Evolutionary conservation across 2,888 invertebrate genomes (phyloP).

Genomic region (Hemicrepidius hirtus): DNA sequence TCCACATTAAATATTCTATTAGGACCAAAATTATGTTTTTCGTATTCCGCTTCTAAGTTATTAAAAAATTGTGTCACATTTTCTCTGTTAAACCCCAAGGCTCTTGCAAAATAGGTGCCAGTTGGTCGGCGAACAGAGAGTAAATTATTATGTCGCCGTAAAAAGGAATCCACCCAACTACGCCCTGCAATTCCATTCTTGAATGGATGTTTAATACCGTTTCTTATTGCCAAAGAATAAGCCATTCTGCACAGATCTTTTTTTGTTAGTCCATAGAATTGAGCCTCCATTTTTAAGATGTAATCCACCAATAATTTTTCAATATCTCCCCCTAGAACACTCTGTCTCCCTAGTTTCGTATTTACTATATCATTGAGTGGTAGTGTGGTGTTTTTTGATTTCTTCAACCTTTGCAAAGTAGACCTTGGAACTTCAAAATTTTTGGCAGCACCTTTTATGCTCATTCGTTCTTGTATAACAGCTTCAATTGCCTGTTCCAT

Average conservation of each 20-base stretch:
- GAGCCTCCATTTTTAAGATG: slow-evolving; percentile 20
- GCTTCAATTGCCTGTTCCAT: slow-evolving; percentile 1
- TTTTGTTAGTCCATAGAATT: slow-evolving; percentile 39
- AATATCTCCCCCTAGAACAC: background rate
- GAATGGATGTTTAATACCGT: slow-evolving; percentile 15
- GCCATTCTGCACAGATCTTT: slow-evolving; percentile 37
- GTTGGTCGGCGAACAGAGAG: slow-evolving; percentile 12
- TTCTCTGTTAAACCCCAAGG: slow-evolving; percentile 3
- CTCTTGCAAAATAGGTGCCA: slow-evolving; percentile 4
- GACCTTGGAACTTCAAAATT: background rate
- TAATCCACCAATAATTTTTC: slow-evolving; percentile 10
- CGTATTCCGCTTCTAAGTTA: slow-evolving; percentile 5
- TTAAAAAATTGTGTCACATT: slow-evolving; percentile 12
- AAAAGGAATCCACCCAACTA: slow-evolving; percentile 20
- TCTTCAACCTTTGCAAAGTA: slow-evolving; percentile 2
- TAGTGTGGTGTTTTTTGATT: background rate
- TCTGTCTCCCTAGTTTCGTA: slow-evolving; percentile 8
- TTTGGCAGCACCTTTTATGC: slow-evolving; percentile 1
- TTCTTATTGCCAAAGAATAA: slow-evolving; percentile 32
- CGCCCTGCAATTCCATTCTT: background rate
- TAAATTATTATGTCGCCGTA: slow-evolving; percentile 15
- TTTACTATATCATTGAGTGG: slow-evolving; percentile 1
- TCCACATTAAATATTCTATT: slow-evolving; percentile 1
- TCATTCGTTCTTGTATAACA: background rate
- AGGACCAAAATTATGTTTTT: slow-evolving; percentile 11